These are phyloP conservation scores for Melipona quadrifasciata DNA, from an alignment of 1,140 invertebrate species.

Conservation along the genomic window DNA sequence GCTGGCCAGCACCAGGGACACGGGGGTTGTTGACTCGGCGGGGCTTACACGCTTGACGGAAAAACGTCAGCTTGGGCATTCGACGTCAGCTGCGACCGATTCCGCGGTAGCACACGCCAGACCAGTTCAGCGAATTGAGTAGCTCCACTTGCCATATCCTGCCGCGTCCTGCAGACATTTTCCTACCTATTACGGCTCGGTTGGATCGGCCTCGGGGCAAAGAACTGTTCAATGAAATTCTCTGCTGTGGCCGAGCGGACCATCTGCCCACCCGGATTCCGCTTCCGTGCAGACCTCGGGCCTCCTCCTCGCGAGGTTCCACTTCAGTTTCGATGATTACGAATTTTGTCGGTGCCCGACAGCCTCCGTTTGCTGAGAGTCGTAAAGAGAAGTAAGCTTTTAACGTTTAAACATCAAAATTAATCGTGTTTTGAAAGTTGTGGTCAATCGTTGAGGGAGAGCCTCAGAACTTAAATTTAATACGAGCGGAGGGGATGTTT, in stretches of 20 bases:
- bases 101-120: slow-evolving; percentile 67
- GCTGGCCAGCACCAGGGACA: slow-evolving; percentile 54
- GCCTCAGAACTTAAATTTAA: too few relatives aligned
- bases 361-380: too few relatives aligned
- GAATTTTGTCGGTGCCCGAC: too few relatives aligned
- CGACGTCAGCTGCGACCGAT: slow-evolving; percentile 74
- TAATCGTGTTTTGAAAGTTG: too few relatives aligned
- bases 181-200: slow-evolving; percentile 74
- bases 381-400: too few relatives aligned
- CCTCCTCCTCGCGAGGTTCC: too few relatives aligned
- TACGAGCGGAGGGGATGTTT: too few relatives aligned
- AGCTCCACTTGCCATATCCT: slow-evolving; percentile 69
- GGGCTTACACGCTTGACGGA: slow-evolving; percentile 58
- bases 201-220: slow-evolving; percentile 60
- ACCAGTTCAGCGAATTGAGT: slow-evolving; percentile 77
- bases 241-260: slow-evolving; percentile 46
- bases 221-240: slow-evolving; percentile 70
- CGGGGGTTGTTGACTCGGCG: slow-evolving; percentile 67
- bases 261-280: slow-evolving; percentile 47
- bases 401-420: too few relatives aligned
- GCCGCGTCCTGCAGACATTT: slow-evolving; percentile 69
- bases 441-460: too few relatives aligned
- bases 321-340: too few relatives aligned
- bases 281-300: slow-evolving; percentile 38
- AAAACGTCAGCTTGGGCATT: slow-evolving; percentile 75